Evolutionary conservation across 2,797 vertebrate genomes (phyloP), one percentile per base, ranked within the genome.

Genomic region (Danio tinwini): DNA sequence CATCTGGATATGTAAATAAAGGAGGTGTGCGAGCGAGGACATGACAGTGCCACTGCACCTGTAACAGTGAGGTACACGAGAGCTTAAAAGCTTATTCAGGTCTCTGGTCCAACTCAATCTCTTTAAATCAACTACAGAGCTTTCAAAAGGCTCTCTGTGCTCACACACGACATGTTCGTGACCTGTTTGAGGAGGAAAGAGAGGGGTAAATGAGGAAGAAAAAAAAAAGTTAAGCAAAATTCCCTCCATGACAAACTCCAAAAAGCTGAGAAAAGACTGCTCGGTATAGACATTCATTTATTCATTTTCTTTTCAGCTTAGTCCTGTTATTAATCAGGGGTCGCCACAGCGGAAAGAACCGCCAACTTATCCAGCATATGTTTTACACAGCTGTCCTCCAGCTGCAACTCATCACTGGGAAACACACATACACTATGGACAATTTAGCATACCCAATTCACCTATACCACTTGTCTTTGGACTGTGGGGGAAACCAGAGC

Each of bases 51-150:
- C 78, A 45, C 65, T 8, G 79, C 79, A 86, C 87, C 82, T 83
- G 80, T 71, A 80, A 80, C 76, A 59, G 68, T n/a, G 55, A 76
- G 67, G 80, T 88, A 91, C 86, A 91, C 19, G 49, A 80, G 77
- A 82, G 89, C 86, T 93, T 93, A 92, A 93, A 91, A 94, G 92
- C 91, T 85, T 92, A 89, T 92, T 90, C 89, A 64, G 80, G 88
- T 92, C 83, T 81, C 74, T 53, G 7, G 73, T 89, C 74, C 65
- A 50, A 61, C 76, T 74, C 58, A 77, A 62, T 85, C 69, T 72
- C 84, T 81, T 76, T 69, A 76, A 81, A 77, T 61, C 29, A 83
- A 74, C 73, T 82, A 75, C 67, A 10, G 13, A n/a, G 56, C 50
- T 85, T 82, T 86, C 83, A 65, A 59, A 69, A 79, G 47, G 81